Evolutionary conservation across 2,113 vertebrate genomes (phyloP), one percentile per base, ranked within the genome.

Genomic region (Poeciliopsis retropinna): DNA sequence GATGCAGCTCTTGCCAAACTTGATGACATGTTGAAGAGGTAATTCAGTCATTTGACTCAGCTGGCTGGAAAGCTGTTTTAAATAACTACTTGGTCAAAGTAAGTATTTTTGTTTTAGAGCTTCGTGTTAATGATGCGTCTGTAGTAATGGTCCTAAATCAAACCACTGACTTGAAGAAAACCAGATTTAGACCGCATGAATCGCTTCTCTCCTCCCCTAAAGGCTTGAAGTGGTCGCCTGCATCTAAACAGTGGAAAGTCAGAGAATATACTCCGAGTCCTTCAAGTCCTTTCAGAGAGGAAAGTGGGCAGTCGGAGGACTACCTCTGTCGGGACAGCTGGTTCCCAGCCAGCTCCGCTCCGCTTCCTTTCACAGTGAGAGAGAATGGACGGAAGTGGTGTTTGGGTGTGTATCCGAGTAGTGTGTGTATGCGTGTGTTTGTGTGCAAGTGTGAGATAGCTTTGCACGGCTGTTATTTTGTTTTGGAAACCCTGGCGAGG

Each of bases 351-450:
- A 80, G 82, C 67, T 81, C 67, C 1, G 72, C 80, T 86, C 80
- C 30, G 79, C 87, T 92, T 92, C 92, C 92, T 89, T 60, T 85
- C 88, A 89, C 85, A 82, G 86, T 85, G 73, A 32, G 67, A 87
- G 85, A 92, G 92, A 93, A 93, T 93, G 85, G 89, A 83, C 87
- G 92, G 92, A 93, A 92, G 86, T 83, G 79, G 60, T 51, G 72
- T 64, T 37, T 60, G 68, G 51, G 79, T 76, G 72, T 81, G 69
- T 72, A n/a, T 64, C 32, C 47, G 37, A 41, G 65, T 15, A 15
- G 37, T 51, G 63, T 70, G 61, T 60, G 22, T 27, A 73, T 30
- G 63, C 31, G 76, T 60, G 66, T 64, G 80, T 34, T 64, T 51
- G 67, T 47, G 72, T 39, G 82, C 62, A 78, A 60, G 85, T 75